Evolutionary conservation across 2,113 vertebrate genomes (phyloP), one percentile per base, ranked within the genome.

Genomic region (Pteronura brasiliensis): DNA sequence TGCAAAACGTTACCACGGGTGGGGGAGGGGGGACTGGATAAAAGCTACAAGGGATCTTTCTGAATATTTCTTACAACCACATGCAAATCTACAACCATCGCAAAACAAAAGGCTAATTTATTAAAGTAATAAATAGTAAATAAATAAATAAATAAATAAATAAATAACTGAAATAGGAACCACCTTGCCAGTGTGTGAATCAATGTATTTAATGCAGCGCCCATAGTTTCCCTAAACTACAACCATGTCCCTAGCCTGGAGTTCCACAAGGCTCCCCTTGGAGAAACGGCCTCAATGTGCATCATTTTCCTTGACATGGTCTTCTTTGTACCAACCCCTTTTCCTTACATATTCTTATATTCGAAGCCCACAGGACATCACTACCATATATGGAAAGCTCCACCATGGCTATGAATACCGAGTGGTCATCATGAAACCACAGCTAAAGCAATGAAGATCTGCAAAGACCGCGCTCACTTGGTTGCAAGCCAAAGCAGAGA

Each of bases 331-430:
- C 23, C 72, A 8, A 1, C 12, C 55, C 79, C 31, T 69, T 67
- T 25, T 17, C 21, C 36, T 92, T 29, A 42, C 0, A 18, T 4
- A 0, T 17, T 67, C 63, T 61, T 13, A 1, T 7, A 34, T 13
- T 59, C 55, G 4, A 82, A 88, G 65, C 34, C 17, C 80, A 25
- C 4, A 2, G 10, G 1, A 21, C 49, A 1, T 7, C 4, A 1
- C 44, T 12, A 20, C 71, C 42, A 3, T 0, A 63, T 17, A 8
- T 0, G 52, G 17, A 10, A 59, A 31, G 20, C 67, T 39, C 7
- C 11, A 0, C 52, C 17, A 2, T 8, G 6, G 12, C 47, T 27
- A 1, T 4, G 36, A 79, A 3, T 5, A 21, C 3, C 4, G 15
- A 34, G 25, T 2, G 36, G 36, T 39, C 59, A 42, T 25, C 21